Conservation (phyloP, 2,888 invertebrate species). For the Trachelus troglodyta region DNA sequence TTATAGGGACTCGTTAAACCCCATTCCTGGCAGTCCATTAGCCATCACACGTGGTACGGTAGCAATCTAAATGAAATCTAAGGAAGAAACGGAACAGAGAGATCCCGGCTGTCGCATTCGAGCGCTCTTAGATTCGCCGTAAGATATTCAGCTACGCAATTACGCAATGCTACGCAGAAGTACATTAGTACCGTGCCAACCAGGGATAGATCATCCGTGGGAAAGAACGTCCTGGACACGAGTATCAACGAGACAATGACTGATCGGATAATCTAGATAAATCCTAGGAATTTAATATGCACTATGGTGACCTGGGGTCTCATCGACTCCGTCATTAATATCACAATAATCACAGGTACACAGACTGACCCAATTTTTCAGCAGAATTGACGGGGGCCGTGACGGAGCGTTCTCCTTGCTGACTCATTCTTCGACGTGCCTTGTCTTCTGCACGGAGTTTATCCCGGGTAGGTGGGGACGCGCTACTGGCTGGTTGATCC, state of each 20-base stretch:
- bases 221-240: neutral
- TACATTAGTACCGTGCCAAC: neutral
- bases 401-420: constrained; percentile 39
- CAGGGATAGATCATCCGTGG: neutral
- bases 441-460: constrained; percentile 83
- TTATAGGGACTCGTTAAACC: neutral
- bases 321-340: neutral
- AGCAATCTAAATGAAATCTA: constrained; percentile 36
- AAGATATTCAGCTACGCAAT: constrained; percentile 42
- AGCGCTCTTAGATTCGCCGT: constrained; percentile 32
- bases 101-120: constrained; percentile 12
- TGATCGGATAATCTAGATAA: neutral
- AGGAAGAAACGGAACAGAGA: constrained; percentile 29
- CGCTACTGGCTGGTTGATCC: constrained; percentile 79
- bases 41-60: neutral
- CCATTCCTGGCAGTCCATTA: neutral
- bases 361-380: constrained; percentile 57
- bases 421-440: constrained; percentile 68
- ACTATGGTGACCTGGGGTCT: neutral
- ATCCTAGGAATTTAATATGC: neutral
- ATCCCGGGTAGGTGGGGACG: constrained; percentile 83
- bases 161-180: constrained; percentile 30
- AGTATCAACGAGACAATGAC: neutral
- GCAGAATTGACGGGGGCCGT: constrained; percentile 34
- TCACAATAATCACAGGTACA: constrained; percentile 3